phyloP scores from a whole-genome alignment of 1,140 invertebrate genomes.

The Brachionus manjavacas region DNA sequence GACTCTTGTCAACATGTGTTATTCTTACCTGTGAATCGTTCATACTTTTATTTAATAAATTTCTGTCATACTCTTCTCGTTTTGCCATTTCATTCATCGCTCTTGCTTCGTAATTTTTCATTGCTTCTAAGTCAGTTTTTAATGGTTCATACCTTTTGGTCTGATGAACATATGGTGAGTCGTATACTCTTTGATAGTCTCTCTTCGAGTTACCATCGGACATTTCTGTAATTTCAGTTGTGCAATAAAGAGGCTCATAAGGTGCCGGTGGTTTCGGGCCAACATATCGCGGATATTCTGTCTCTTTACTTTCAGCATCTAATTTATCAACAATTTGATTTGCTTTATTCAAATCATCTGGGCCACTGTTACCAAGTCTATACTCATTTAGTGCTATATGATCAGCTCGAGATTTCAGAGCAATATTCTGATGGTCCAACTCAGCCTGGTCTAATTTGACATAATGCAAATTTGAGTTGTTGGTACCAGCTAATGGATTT shows the following conservation, averaged over 20 bases:
- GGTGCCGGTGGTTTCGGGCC: conserved; percentile 12
- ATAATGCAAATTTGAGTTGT: background rate
- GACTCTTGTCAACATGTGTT: background rate
- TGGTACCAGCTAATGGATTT: conserved; percentile 45
- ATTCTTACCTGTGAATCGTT: background rate
- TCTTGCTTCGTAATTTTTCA: conserved; percentile 4
- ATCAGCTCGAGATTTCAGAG: background rate
- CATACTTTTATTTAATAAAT: background rate
- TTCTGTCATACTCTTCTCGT: background rate
- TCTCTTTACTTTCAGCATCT: background rate
- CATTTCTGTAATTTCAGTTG: background rate
- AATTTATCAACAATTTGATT: conserved; percentile 25
- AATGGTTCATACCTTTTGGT: conserved; percentile 16
- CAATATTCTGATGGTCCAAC: conserved; percentile 16
- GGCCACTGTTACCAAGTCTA: background rate
- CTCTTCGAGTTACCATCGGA: conserved; percentile 29
- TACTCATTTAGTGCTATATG: conserved; percentile 5
- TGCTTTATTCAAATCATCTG: background rate
- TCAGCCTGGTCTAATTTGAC: background rate
- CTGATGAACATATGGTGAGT: conserved; percentile 2
- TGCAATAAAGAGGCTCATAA: conserved; percentile 26
- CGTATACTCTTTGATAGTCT: conserved; percentile 11
- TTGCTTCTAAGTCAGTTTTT: conserved; percentile 34
- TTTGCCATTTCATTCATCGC: background rate
- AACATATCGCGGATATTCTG: conserved; percentile 3